Evolutionary conservation across 2,113 vertebrate species (phyloP).

Genomic region (Galeopterus variegatus): DNA sequence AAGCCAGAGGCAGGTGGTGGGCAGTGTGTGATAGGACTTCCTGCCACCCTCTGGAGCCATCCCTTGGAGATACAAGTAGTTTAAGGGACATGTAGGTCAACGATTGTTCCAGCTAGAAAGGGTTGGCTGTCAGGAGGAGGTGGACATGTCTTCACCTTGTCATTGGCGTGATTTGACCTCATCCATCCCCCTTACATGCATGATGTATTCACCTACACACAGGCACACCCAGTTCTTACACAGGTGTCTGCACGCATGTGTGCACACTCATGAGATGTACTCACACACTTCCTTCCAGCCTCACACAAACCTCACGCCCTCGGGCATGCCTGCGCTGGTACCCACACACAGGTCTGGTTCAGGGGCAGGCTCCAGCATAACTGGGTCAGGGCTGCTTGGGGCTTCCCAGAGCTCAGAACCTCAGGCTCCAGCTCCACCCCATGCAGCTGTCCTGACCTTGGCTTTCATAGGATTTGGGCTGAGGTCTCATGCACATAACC

Average conservation of each 20-base stretch:
- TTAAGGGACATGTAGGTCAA: not conserved
- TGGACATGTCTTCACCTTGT: not conserved
- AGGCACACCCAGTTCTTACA: not conserved
- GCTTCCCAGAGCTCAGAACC: not conserved
- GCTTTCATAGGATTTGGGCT: not conserved
- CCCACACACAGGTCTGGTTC: not conserved
- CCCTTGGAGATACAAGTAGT: not conserved
- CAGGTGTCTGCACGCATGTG: not conserved
- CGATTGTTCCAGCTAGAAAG: not conserved
- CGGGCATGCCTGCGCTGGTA: no score
- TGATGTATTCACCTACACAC: not conserved
- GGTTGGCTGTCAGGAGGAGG: not conserved
- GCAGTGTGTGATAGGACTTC: not conserved
- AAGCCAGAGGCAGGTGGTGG: not conserved
- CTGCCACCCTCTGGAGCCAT: not conserved
- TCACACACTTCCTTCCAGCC: not conserved
- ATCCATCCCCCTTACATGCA: rapidly evolving
- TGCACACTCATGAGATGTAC: rapidly evolving
- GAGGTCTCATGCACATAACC: not conserved
- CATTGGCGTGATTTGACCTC: not conserved
- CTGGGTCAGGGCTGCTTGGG: not conserved
- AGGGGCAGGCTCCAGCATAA: not conserved
- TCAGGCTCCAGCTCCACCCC: not conserved
- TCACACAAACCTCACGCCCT: not conserved
- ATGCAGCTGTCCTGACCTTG: not conserved